phyloP scores from a whole-genome alignment of 2,888 invertebrate genomes.

The Unio pictorum region DNA sequence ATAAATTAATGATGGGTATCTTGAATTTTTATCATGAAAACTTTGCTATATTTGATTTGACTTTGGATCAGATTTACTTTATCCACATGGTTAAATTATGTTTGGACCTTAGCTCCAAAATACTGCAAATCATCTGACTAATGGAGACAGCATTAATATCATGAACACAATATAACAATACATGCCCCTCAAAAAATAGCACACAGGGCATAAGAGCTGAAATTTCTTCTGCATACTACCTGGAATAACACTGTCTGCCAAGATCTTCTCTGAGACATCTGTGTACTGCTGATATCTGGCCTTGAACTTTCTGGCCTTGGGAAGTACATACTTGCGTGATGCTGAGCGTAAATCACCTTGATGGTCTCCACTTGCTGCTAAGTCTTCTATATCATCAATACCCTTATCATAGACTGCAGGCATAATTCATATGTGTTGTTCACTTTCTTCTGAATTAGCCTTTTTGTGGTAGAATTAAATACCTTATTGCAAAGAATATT shows the following conservation, averaged over 20 bases:
- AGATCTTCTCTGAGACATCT: conserved; percentile 16
- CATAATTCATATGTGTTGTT: too few species aligned
- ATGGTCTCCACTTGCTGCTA: conserved; percentile 39
- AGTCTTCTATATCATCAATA: conserved; percentile 64
- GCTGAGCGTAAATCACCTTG: conserved; percentile 35
- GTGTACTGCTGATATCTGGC: conserved; percentile 11
- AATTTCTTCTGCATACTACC: conserved; percentile 75
- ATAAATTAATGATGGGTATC: too few species aligned
- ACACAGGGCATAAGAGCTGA: neutral
- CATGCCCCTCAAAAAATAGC: neutral
- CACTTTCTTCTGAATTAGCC: too few species aligned
- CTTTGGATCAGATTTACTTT: too few species aligned
- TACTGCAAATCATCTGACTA: too few species aligned
- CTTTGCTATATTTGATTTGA: too few species aligned
- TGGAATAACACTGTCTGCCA: conserved; percentile 61
- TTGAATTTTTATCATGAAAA: too few species aligned
- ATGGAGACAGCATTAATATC: too few species aligned
- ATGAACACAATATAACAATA: neutral
- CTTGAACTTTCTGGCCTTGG: conserved; percentile 38
- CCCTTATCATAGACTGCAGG: conserved; percentile 7
- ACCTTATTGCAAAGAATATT: too few species aligned
- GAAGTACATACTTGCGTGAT: conserved; percentile 46
- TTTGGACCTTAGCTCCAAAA: too few species aligned
- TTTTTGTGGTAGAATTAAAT: too few species aligned
- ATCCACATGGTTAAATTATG: too few species aligned